Conservation (phyloP, 2,113 vertebrate species). For the Salvator merianae region DNA sequence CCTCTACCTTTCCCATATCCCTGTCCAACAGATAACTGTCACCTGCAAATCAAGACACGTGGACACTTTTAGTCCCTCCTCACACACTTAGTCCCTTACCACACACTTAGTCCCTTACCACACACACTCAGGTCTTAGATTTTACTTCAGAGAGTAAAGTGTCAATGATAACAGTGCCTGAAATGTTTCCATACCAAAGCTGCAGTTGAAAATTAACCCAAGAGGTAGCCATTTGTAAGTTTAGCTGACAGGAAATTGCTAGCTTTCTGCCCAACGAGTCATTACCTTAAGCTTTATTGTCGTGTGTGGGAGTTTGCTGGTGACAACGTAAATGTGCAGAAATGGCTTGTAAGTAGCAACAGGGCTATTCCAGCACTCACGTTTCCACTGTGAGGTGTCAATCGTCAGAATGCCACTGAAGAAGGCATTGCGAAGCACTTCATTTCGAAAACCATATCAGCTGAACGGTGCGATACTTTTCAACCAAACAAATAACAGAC, state of each 20-base stretch:
- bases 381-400: slow-evolving; percentile 56
- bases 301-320: slow-evolving; percentile 60
- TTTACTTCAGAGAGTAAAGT: neutral
- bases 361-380: slow-evolving; percentile 60
- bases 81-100: no score
- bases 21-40: neutral
- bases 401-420: slow-evolving; percentile 44
- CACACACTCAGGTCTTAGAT: rapidly evolving
- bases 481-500: neutral
- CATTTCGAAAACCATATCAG: neutral
- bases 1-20: no score
- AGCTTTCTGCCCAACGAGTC: slow-evolving; percentile 70
- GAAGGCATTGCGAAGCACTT: slow-evolving; percentile 34
- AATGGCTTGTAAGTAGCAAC: slow-evolving; percentile 63
- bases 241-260: slow-evolving; percentile 68
- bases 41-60: neutral
- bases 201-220: slow-evolving; percentile 68
- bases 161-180: neutral
- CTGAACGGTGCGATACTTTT: neutral
- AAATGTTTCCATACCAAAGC: slow-evolving; percentile 16
- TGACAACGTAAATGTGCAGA: slow-evolving; percentile 72
- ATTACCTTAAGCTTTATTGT: slow-evolving; percentile 75
- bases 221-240: slow-evolving; percentile 65
- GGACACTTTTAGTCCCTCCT: neutral
- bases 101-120: no score